These are phyloP conservation scores for Nemotelus nigrinus DNA, from an alignment of 2,888 invertebrate genomes.

Conservation along the genomic window DNA sequence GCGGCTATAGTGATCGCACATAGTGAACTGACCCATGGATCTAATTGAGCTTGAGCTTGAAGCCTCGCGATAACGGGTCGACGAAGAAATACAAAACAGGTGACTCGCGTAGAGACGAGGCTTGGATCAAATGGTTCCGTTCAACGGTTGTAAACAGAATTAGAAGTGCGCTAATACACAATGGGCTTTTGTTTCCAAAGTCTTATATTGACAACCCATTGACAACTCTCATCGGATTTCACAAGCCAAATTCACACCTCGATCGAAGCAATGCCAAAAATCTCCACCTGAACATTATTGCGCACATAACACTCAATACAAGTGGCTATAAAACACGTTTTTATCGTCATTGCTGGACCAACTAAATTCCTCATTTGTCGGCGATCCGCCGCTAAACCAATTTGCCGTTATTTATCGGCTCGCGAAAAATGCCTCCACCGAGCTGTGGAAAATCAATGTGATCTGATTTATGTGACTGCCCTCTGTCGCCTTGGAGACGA, in stretches of 20 bases:
- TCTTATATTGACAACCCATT: neutral
- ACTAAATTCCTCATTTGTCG: neutral
- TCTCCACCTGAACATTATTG: neutral
- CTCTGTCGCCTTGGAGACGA: neutral
- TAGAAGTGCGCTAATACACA: too few species aligned
- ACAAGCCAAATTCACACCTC: constrained; percentile 29
- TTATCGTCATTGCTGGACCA: neutral
- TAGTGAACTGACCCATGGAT: neutral
- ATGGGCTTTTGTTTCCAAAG: too few species aligned
- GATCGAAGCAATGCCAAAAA: constrained; percentile 19
- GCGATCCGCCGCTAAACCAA: neutral
- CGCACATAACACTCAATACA: neutral
- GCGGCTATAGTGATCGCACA: constrained; percentile 4
- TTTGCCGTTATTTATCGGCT: constrained; percentile 18
- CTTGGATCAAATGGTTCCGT: too few species aligned
- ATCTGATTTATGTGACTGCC: neutral
- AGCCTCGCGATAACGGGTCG: neutral
- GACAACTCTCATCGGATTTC: neutral
- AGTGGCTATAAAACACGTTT: constrained; percentile 13
- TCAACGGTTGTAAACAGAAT: too few species aligned
- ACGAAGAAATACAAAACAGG: neutral
- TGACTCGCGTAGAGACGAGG: too few species aligned
- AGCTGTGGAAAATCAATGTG: neutral
- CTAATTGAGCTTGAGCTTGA: neutral
- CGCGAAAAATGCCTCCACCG: neutral